Evolutionary conservation across 2,888 invertebrate species (phyloP).

Genomic region (Cyaniris semiargus): DNA sequence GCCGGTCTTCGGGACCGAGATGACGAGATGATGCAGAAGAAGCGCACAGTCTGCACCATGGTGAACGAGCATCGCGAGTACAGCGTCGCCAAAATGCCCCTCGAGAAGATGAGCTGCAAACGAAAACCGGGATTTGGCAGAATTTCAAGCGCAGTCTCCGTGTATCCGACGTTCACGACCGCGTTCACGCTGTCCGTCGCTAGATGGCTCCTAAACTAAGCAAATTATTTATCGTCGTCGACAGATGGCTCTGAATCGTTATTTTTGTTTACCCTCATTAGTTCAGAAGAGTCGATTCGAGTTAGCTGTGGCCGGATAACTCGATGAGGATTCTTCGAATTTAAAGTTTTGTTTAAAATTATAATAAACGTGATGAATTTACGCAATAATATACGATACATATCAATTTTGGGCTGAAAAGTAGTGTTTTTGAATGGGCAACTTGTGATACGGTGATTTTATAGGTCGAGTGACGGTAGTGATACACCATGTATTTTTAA

Average conservation of each 20-base stretch:
- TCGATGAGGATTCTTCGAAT: constrained; percentile 56
- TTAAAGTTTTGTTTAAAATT: constrained; percentile 53
- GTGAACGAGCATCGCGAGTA: constrained; percentile 89
- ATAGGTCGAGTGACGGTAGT: constrained; percentile 48
- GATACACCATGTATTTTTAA: constrained; percentile 67
- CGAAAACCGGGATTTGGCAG: constrained; percentile 81
- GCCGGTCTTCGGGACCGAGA: constrained; percentile 88
- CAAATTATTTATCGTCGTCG: constrained; percentile 16
- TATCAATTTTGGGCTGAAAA: constrained; percentile 77
- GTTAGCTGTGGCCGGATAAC: constrained; percentile 77
- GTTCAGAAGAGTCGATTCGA: constrained; percentile 58
- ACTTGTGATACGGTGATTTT: constrained; percentile 67
- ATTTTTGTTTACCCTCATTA: constrained; percentile 42
- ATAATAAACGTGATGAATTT: constrained; percentile 66
- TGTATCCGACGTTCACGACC: constrained; percentile 51
- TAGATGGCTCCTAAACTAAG: constrained; percentile 58
- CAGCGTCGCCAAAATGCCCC: constrained; percentile 89
- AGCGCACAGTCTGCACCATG: constrained; percentile 91
- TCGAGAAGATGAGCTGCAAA: constrained; percentile 91
- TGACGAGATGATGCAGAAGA: constrained; percentile 94
- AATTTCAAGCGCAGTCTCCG: constrained; percentile 54
- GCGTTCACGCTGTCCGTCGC: constrained; percentile 54
- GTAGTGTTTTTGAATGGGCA: constrained; percentile 66
- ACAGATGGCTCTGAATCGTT: constrained; percentile 25
- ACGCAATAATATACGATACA: constrained; percentile 76